A percentile compares a stretch with the other conserved stretches of the same genome.
phyloP scores from a whole-genome alignment of 2,113 vertebrate genomes.

The Leucosticte australis region DNA sequence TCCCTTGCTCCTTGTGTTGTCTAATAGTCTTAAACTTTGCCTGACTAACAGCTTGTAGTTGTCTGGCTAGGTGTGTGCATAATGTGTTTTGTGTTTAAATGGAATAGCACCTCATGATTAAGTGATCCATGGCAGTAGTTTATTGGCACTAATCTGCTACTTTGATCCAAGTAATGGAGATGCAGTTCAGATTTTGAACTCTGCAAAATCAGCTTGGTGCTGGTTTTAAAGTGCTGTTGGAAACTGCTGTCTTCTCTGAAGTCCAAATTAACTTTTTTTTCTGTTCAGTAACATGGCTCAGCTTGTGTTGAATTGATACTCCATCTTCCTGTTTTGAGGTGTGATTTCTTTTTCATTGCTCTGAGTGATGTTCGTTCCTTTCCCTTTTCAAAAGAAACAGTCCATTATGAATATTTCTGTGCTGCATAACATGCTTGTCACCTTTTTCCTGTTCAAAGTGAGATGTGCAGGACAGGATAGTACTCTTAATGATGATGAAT shows the following conservation, averaged over 20 bases:
- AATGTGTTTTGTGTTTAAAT: not conserved
- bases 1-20: not conserved
- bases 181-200: not conserved
- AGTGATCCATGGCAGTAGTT: not conserved
- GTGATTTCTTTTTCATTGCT: not conserved
- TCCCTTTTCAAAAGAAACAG: not conserved
- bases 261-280: not conserved
- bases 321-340: not conserved
- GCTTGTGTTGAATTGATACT: not conserved
- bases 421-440: not conserved
- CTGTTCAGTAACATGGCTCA: not conserved
- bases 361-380: not conserved
- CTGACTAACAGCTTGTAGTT: not conserved
- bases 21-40: not conserved
- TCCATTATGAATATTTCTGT: not conserved
- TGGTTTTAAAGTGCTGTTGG: not conserved
- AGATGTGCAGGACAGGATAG: not conserved
- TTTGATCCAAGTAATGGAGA: not conserved
- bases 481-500: not conserved
- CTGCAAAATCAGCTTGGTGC: not conserved
- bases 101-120: not conserved
- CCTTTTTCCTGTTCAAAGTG: not conserved
- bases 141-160: not conserved
- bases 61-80: rapidly evolving
- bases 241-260: not conserved